Conservation (phyloP, 2,797 vertebrate genomes). For the Crocidura indochinensis region DNA sequence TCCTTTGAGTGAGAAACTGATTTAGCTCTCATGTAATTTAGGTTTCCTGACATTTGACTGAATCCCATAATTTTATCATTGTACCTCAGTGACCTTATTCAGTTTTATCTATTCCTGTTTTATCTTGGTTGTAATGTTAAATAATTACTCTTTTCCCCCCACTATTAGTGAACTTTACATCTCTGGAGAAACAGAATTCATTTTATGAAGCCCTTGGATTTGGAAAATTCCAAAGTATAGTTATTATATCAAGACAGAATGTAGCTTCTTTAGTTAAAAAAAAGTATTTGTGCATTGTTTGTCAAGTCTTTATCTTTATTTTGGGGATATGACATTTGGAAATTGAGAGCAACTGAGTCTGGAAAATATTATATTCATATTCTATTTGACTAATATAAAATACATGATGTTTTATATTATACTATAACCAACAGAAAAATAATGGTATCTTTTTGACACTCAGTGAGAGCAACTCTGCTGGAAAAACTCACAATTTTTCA, state of each 20-base stretch:
- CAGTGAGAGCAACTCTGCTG: too few relatives aligned
- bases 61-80: slow-evolving; percentile 58
- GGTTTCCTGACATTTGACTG: slow-evolving; percentile 33
- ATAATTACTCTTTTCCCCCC: not conserved
- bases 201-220: not conserved
- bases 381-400: not conserved
- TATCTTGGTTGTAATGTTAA: slow-evolving; percentile 50
- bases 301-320: not conserved
- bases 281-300: not conserved
- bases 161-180: slow-evolving; percentile 26
- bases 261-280: not conserved
- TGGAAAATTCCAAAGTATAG: not conserved
- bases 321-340: not conserved
- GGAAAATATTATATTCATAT: not conserved
- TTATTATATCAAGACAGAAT: not conserved
- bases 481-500: not conserved
- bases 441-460: not conserved
- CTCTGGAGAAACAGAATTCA: slow-evolving; percentile 7
- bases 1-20: not conserved
- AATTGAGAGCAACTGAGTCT: not conserved
- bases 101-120: slow-evolving; percentile 28
- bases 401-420: not conserved
- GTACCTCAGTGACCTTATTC: not conserved
- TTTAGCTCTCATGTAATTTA: not conserved
- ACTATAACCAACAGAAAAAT: not conserved